phyloP scores from a whole-genome alignment of 2,797 vertebrate genomes.

The Lycodopsis pacificus region DNA sequence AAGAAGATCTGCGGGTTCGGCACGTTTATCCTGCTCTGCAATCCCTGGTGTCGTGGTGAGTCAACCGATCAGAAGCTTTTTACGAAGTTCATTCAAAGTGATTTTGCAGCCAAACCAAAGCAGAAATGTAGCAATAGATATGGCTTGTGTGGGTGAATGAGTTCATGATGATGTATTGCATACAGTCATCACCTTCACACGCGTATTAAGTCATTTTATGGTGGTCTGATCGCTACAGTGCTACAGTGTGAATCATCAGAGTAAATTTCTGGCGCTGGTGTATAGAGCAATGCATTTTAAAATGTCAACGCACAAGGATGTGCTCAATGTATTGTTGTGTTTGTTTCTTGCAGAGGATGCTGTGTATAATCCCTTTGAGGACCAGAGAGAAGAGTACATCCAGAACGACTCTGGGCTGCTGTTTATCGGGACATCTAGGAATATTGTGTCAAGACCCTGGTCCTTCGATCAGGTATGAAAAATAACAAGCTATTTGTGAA shows the following conservation, averaged over 20 bases:
- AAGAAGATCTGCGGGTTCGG: constrained; percentile 16
- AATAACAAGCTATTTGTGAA: not conserved
- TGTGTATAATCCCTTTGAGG: constrained; percentile 78
- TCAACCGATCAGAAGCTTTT: not conserved
- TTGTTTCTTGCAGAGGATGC: constrained; percentile 74
- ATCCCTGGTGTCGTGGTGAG: constrained; percentile 84
- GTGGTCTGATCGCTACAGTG: not conserved
- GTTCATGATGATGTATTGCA: not conserved
- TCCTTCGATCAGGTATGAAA: constrained; percentile 83
- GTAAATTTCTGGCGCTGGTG: not conserved
- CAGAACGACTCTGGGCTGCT: constrained; percentile 79
- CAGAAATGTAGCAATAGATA: not conserved
- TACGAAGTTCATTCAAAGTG: not conserved
- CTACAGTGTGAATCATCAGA: not conserved
- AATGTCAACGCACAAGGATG: not conserved
- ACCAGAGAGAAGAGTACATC: constrained; percentile 82
- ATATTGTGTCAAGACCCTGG: constrained; percentile 77
- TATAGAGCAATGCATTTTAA: not conserved
- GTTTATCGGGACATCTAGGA: constrained; percentile 78
- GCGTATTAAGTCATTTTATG: not conserved
- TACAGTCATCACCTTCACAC: not conserved
- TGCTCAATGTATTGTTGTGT: not conserved
- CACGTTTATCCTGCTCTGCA: constrained; percentile 80
- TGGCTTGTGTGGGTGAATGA: not conserved
- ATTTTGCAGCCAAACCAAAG: not conserved